Percentiles rank a stretch among this genome's conserved stretches.
Evolutionary conservation across 2,888 invertebrate genomes (phyloP).

Genomic region (Diachrysia chrysitis): DNA sequence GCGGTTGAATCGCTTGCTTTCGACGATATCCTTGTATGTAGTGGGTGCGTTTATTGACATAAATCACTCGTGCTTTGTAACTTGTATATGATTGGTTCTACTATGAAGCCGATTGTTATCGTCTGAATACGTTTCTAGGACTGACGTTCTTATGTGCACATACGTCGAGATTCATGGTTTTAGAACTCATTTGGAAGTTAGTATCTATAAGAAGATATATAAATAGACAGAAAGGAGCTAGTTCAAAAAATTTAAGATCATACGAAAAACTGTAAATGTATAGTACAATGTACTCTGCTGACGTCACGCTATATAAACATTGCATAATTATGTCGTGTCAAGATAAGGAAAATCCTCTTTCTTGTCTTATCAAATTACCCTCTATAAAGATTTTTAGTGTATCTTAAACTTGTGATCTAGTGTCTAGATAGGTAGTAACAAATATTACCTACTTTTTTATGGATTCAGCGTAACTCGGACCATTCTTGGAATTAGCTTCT

Average conservation of each 20-base stretch:
- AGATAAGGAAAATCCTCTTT: constrained; percentile 14
- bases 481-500: no score
- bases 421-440: no score
- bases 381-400: background rate
- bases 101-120: background rate
- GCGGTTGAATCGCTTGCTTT: background rate
- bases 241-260: no score
- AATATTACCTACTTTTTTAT: no score
- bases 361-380: constrained; percentile 21
- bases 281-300: background rate
- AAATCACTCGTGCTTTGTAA: background rate
- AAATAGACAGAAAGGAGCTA: no score
- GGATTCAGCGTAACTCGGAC: no score
- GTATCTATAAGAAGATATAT: no score
- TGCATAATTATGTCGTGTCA: background rate
- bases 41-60: background rate
- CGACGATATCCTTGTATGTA: background rate
- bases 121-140: background rate
- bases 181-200: no score
- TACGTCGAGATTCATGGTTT: no score
- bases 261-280: no score
- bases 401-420: background rate
- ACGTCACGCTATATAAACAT: background rate
- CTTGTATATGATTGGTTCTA: background rate
- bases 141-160: background rate